Percentiles rank a stretch among this genome's conserved stretches.
Conservation (phyloP, 2,113 vertebrate genomes). For the Scalopus aquaticus region DNA sequence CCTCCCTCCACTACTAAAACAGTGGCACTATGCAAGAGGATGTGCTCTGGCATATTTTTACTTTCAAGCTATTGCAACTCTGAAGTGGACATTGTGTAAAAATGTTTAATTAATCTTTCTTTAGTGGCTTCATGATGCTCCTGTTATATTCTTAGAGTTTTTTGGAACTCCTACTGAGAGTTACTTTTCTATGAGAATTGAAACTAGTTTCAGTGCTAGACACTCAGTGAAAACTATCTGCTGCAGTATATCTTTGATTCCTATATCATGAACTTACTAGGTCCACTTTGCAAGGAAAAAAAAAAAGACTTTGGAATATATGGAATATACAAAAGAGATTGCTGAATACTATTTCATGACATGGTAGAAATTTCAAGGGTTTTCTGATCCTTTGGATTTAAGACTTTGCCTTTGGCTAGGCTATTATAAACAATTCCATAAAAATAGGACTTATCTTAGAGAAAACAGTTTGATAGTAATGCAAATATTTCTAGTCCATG, state of each 20-base stretch:
- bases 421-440: background rate
- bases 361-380: fast-evolving
- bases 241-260: background rate
- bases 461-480: background rate
- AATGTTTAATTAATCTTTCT: conserved; percentile 71
- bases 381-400: background rate
- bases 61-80: background rate
- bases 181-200: conserved; percentile 54
- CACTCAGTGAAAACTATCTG: background rate
- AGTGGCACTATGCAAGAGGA: background rate
- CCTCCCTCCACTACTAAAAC: background rate
- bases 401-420: background rate
- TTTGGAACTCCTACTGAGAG: background rate
- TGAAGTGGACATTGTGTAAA: conserved; percentile 55
- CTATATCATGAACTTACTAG: background rate
- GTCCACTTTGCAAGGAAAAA: background rate
- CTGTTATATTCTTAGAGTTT: conserved; percentile 30
- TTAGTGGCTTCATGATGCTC: conserved; percentile 65
- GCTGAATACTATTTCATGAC: background rate
- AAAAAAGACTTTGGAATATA: background rate
- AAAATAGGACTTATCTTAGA: background rate
- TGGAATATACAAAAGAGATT: background rate
- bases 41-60: conserved; percentile 53
- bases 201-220: background rate
- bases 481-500: background rate